Percentiles rank a stretch among this genome's conserved stretches.
Evolutionary conservation across 2,888 invertebrate genomes (phyloP).

Genomic region (Chloroclysta siterata): DNA sequence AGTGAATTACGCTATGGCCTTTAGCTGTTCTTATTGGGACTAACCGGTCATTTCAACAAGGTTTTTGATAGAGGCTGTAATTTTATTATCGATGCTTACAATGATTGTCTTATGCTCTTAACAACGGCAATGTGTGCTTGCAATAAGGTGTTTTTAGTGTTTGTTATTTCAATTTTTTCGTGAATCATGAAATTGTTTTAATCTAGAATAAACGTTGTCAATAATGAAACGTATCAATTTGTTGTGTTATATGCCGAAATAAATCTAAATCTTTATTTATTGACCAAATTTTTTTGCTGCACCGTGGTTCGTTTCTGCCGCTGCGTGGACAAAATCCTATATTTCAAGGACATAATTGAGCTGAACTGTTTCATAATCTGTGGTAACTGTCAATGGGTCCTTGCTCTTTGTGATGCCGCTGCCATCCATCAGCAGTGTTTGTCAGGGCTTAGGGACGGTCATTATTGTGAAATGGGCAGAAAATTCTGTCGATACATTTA

Average conservation of each 20-base stretch:
- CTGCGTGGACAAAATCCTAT: conserved; percentile 62
- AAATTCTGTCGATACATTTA: conserved; percentile 71
- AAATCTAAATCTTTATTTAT: conserved; percentile 30
- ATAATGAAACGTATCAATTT: conserved; percentile 9
- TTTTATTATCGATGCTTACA: not conserved
- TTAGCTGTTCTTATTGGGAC: not conserved
- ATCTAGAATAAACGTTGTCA: not conserved
- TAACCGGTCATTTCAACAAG: not conserved
- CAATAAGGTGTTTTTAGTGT: not conserved
- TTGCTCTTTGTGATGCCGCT: conserved; percentile 72
- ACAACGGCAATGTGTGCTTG: no score
- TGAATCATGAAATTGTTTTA: not conserved
- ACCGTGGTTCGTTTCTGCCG: conserved; percentile 47
- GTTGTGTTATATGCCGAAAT: conserved; percentile 28
- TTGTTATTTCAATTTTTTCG: not conserved
- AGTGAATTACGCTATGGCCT: not conserved
- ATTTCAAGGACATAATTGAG: conserved; percentile 63
- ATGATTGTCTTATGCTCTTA: no score
- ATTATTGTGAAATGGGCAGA: conserved; percentile 77
- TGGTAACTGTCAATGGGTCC: conserved; percentile 66
- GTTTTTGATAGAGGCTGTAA: not conserved
- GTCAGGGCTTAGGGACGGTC: conserved; percentile 57
- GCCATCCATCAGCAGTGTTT: conserved; percentile 76
- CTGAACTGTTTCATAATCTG: conserved; percentile 35
- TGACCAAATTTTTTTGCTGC: conserved; percentile 48